Conservation (phyloP, 2,113 vertebrate genomes). For the Shinisaurus crocodilurus region DNA sequence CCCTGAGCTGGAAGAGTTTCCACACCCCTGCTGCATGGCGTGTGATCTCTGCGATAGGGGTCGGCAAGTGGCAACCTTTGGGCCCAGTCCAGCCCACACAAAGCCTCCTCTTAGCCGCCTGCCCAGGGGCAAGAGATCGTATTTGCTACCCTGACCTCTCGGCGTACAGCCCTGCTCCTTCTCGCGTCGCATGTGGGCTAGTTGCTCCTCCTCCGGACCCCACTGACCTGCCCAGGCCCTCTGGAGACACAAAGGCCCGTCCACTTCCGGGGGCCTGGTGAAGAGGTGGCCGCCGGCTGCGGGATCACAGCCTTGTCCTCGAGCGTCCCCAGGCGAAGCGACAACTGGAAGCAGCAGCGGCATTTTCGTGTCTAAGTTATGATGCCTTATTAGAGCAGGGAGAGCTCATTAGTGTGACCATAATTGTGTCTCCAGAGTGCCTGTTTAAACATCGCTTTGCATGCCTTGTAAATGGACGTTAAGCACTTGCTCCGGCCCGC, state of each 20-base stretch:
- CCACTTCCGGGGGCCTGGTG: neutral
- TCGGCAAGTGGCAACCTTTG: neutral
- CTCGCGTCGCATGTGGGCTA: too few relatives aligned
- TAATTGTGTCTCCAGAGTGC: fast-evolving
- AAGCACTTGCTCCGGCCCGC: neutral
- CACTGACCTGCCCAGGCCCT: neutral
- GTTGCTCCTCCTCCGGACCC: neutral
- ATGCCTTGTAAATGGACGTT: neutral
- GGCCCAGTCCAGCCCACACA: neutral
- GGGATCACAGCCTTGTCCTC: neutral
- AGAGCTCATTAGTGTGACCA: neutral
- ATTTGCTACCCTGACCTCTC: neutral
- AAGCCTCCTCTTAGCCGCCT: neutral
- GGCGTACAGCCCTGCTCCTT: neutral
- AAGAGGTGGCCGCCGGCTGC: neutral
- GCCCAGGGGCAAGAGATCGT: neutral
- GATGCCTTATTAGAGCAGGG: neutral
- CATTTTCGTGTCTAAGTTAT: fast-evolving
- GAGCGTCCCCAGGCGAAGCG: neutral
- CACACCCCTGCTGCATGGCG: too few relatives aligned
- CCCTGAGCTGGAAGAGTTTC: too few relatives aligned
- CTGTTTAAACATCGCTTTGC: neutral
- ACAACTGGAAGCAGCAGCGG: neutral
- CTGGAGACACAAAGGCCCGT: neutral
- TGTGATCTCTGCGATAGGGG: neutral